Conservation (phyloP, 2,113 vertebrate genomes). For the Kryptolebias marmoratus region DNA sequence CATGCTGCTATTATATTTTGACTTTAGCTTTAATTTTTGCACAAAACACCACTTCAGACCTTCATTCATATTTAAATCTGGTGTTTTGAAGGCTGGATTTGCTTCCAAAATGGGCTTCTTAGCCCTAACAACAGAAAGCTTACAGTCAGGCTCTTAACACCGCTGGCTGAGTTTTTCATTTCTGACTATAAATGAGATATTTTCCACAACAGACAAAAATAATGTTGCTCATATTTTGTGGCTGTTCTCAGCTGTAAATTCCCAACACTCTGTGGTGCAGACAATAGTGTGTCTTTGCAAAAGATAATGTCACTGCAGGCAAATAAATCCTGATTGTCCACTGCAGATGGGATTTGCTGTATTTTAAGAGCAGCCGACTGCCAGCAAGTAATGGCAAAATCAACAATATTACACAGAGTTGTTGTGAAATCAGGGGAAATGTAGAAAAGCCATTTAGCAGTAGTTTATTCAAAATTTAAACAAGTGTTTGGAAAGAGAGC, state of each 20-base stretch:
- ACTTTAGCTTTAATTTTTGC: conserved; percentile 12
- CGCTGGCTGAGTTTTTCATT: conserved; percentile 22
- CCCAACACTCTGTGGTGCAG: not conserved
- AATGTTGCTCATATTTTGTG: not conserved
- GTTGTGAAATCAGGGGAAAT: not conserved
- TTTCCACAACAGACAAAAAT: conserved; percentile 15
- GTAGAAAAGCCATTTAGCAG: not conserved
- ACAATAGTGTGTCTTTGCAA: conserved; percentile 22
- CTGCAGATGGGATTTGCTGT: conserved; percentile 24
- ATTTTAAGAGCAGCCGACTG: conserved; percentile 1
- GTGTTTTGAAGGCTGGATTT: conserved; percentile 24
- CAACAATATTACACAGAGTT: not conserved
- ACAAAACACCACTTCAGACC: not conserved
- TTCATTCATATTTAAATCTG: conserved; percentile 36
- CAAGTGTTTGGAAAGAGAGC: too few relatives aligned
- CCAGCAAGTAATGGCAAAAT: not conserved
- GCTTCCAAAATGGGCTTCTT: conserved; percentile 22
- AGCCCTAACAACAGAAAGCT: conserved; percentile 18
- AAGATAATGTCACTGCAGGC: conserved; percentile 35
- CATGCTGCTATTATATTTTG: conserved; percentile 10
- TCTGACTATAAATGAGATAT: conserved; percentile 18
- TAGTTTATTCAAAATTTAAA: not conserved
- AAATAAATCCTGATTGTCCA: conserved; percentile 30
- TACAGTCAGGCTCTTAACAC: conserved; percentile 11
- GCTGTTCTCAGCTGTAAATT: conserved; percentile 13